These are phyloP conservation scores for Echiichthys vipera DNA, from an alignment of 2,797 vertebrate species.

Conservation along the genomic window DNA sequence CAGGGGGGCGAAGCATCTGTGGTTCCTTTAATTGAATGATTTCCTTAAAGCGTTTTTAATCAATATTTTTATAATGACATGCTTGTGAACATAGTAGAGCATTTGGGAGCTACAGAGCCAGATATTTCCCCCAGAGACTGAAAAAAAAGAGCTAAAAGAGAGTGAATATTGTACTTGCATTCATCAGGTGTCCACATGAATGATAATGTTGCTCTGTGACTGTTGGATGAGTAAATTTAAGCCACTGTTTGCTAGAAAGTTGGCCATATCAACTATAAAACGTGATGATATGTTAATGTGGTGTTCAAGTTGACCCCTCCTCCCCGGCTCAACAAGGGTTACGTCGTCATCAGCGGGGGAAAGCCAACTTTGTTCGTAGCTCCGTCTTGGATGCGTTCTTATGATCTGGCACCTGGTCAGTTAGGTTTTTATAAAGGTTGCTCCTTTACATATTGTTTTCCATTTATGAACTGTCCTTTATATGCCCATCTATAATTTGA, in stretches of 20 bases:
- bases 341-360: too few relatives aligned
- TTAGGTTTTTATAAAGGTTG: too few relatives aligned
- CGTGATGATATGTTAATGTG: not conserved
- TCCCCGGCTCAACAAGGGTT: too few relatives aligned
- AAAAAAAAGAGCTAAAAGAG: not conserved
- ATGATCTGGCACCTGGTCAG: too few relatives aligned
- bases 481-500: too few relatives aligned
- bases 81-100: not conserved
- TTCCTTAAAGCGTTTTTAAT: not conserved
- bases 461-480: too few relatives aligned
- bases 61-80: not conserved
- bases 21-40: not conserved
- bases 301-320: too few relatives aligned
- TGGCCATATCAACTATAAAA: not conserved
- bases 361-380: too few relatives aligned
- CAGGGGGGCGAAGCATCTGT: not conserved
- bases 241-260: not conserved
- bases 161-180: not conserved
- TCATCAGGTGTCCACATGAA: not conserved
- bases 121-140: not conserved
- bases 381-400: too few relatives aligned
- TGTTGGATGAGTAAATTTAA: not conserved
- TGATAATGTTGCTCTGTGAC: not conserved
- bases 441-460: too few relatives aligned
- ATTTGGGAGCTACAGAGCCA: not conserved